Conservation (phyloP, 2,797 vertebrate genomes). For the Siniperca scherzeri region DNA sequence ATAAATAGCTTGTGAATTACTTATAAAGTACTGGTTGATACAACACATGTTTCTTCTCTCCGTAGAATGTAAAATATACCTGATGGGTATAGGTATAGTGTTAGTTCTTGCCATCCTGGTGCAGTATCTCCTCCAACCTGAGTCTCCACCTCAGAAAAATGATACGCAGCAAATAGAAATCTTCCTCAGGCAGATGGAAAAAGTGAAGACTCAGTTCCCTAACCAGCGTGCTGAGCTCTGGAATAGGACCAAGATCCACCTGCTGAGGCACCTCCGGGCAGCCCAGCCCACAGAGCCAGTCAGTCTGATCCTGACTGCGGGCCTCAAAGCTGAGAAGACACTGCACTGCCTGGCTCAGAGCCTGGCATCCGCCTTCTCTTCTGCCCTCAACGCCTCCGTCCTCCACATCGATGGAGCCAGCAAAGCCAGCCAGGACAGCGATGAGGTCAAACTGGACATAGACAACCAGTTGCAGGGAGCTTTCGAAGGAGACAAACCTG, state of each 20-base stretch:
- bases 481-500: constrained; percentile 85
- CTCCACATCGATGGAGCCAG: constrained; percentile 85
- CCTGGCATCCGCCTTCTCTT: constrained; percentile 87
- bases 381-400: constrained; percentile 79
- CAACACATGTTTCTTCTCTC: constrained; percentile 4
- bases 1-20: neutral
- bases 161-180: constrained; percentile 76
- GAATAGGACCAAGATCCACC: constrained; percentile 87
- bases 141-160: constrained; percentile 39
- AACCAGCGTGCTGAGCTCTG: constrained; percentile 90
- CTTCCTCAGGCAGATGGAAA: constrained; percentile 86
- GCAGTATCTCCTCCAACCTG: neutral
- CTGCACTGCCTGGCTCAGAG: constrained; percentile 88
- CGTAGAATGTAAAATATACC: constrained; percentile 24
- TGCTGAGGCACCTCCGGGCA: constrained; percentile 89
- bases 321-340: constrained; percentile 82
- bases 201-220: constrained; percentile 84
- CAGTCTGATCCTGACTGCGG: constrained; percentile 90
- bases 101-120: neutral
- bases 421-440: constrained; percentile 83
- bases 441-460: constrained; percentile 89
- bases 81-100: rapidly evolving
- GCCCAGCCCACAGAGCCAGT: constrained; percentile 87
- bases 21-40: neutral
- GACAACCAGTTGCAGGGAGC: constrained; percentile 88